Conservation (phyloP, 2,797 vertebrate genomes). For the Sebastes iracundus region DNA sequence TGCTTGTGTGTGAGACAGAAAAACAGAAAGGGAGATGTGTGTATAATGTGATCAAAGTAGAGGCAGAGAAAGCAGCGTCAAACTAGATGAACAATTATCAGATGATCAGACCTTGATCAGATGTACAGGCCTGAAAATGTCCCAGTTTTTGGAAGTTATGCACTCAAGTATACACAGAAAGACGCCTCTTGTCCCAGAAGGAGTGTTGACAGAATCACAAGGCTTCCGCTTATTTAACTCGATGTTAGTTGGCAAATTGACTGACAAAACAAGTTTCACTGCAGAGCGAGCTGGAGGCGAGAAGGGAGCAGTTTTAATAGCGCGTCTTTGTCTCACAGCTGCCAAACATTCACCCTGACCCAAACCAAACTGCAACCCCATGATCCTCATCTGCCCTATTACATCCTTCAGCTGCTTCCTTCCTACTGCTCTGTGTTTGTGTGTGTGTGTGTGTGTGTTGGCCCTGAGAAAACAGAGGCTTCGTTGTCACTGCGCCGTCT, state of each 20-base stretch:
- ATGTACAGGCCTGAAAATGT: neutral
- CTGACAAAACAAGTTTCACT: conserved; percentile 59
- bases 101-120: conserved; percentile 22
- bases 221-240: conserved; percentile 29
- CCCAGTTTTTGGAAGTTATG: neutral
- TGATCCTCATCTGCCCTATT: conserved; percentile 85
- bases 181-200: conserved; percentile 15
- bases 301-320: conserved; percentile 57
- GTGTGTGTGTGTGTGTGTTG: conserved; percentile 48
- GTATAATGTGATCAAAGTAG: conserved; percentile 13
- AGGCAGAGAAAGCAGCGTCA: neutral
- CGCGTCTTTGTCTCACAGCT: conserved; percentile 71
- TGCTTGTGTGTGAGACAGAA: neutral
- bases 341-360: conserved; percentile 71
- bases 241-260: conserved; percentile 35
- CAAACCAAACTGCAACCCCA: conserved; percentile 77
- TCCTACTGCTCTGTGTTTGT: conserved; percentile 50
- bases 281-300: conserved; percentile 51
- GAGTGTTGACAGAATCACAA: conserved; percentile 48
- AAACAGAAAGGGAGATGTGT: neutral
- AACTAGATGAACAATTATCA: conserved; percentile 18
- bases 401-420: conserved; percentile 83
- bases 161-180: conserved; percentile 1
- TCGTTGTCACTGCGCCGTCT: conserved; percentile 61
- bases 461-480: conserved; percentile 66